phyloP scores from a whole-genome alignment of 2,888 invertebrate species.

The Megalurothrips usitatus region DNA sequence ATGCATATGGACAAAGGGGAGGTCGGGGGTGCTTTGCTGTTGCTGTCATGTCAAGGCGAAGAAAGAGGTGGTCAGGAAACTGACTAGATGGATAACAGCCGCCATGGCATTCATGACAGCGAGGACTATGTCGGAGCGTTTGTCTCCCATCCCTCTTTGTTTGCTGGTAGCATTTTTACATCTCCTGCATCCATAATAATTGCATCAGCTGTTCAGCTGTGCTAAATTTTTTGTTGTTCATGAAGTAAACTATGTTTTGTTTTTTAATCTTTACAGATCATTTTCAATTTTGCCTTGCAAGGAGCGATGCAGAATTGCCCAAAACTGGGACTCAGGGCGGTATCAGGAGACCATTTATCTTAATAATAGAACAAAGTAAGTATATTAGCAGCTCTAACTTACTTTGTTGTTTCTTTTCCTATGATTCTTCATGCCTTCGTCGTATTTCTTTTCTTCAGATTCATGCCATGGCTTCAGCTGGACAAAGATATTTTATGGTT shows the following conservation, averaged over 20 bases:
- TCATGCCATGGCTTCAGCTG: conserved; percentile 53
- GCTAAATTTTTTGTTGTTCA: too few relatives aligned
- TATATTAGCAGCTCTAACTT: not conserved
- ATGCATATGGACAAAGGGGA: too few relatives aligned
- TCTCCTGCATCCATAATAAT: too few relatives aligned
- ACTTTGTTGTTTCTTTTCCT: not conserved
- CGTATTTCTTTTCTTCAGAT: conserved; percentile 33
- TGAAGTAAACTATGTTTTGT: not conserved
- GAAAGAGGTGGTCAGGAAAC: too few relatives aligned
- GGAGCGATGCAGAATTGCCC: conserved; percentile 47
- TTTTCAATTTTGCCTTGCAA: conserved; percentile 44
- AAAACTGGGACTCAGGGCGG: conserved; percentile 56
- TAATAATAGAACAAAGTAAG: conserved; percentile 47
- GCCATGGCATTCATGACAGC: too few relatives aligned
- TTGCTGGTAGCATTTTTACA: too few relatives aligned
- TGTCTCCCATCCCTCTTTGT: too few relatives aligned
- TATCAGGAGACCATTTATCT: conserved; percentile 50
- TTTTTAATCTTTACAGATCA: conserved; percentile 40
- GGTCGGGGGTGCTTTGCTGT: too few relatives aligned
- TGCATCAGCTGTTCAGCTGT: too few relatives aligned
- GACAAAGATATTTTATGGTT: conserved; percentile 53
- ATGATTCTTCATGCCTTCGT: not conserved
- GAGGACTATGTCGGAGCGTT: too few relatives aligned
- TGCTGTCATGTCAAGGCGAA: too few relatives aligned
- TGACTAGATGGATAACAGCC: too few relatives aligned